phyloP scores from a whole-genome alignment of 1,140 invertebrate genomes.

The Whitmania pigra region DNA sequence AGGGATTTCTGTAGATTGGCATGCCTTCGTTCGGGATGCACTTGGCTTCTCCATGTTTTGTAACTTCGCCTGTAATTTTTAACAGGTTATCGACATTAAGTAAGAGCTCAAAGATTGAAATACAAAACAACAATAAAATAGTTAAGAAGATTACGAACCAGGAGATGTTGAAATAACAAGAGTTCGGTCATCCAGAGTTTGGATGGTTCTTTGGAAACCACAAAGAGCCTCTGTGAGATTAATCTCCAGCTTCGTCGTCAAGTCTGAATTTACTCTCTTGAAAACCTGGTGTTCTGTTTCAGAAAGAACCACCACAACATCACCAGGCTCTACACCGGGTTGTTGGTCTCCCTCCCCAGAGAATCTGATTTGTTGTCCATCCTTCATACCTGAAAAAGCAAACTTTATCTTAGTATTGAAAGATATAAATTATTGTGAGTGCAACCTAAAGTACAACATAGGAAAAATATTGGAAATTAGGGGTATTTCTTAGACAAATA shows the following conservation, averaged over 20 bases:
- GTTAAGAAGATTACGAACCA: constrained; percentile 45
- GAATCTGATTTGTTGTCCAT: constrained; percentile 90
- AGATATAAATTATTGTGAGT: background rate
- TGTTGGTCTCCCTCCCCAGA: constrained; percentile 92
- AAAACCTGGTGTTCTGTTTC: constrained; percentile 74
- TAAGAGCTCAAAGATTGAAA: constrained; percentile 5
- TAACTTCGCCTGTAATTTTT: constrained; percentile 54
- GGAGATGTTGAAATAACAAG: constrained; percentile 73
- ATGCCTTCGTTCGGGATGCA: constrained; percentile 85
- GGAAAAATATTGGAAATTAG: too few species aligned
- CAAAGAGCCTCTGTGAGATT: constrained; percentile 84
- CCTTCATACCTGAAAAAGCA: constrained; percentile 59
- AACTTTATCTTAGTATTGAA: background rate
- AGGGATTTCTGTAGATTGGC: constrained; percentile 90
- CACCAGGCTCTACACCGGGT: constrained; percentile 73
- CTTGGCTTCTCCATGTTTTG: constrained; percentile 79
- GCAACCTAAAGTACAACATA: too few species aligned
- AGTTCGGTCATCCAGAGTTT: constrained; percentile 81
- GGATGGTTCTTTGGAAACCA: constrained; percentile 84
- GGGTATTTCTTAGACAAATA: too few species aligned
- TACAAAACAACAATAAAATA: too few species aligned
- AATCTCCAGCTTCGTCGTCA: constrained; percentile 66
- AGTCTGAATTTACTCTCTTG: constrained; percentile 68
- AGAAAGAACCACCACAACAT: constrained; percentile 90
- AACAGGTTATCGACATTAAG: background rate